Evolutionary conservation across 2,113 vertebrate species (phyloP).

Genomic region (Menura novaehollandiae): DNA sequence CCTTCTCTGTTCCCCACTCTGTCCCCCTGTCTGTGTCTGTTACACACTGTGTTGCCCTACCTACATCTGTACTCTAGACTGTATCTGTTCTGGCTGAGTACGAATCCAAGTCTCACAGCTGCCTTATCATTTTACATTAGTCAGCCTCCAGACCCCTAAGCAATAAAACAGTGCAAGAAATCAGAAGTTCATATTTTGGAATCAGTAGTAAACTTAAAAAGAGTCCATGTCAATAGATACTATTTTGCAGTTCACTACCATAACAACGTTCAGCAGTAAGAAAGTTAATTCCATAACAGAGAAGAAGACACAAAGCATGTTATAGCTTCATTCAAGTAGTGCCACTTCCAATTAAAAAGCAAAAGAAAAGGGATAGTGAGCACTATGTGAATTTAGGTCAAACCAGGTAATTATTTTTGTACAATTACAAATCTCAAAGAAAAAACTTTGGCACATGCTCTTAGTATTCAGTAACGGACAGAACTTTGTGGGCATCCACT

Average conservation of each 20-base stretch:
- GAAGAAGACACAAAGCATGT: not conserved
- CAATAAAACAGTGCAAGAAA: not conserved
- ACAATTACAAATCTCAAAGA: not conserved
- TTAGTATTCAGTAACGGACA: not conserved
- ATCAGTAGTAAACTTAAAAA: not conserved
- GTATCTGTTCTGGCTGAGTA: not conserved
- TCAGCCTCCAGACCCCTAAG: not conserved
- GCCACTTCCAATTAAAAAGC: not conserved
- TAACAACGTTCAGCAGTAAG: not conserved
- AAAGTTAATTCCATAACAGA: not conserved
- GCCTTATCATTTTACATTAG: not conserved
- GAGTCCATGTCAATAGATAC: not conserved
- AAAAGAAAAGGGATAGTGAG: not conserved
- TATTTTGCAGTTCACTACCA: not conserved
- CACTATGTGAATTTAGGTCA: not conserved
- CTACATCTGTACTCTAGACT: not conserved
- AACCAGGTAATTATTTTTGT: not conserved
- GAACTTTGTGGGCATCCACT: not conserved
- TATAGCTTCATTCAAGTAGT: not conserved
- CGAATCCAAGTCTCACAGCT: not conserved
- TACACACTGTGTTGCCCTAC: not conserved
- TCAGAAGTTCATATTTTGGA: not conserved
- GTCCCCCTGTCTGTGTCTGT: not conserved
- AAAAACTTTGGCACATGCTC: not conserved
- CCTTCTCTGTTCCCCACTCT: not conserved